phyloP scores from a whole-genome alignment of 2,888 invertebrate species.

The Spodoptera exigua region DNA sequence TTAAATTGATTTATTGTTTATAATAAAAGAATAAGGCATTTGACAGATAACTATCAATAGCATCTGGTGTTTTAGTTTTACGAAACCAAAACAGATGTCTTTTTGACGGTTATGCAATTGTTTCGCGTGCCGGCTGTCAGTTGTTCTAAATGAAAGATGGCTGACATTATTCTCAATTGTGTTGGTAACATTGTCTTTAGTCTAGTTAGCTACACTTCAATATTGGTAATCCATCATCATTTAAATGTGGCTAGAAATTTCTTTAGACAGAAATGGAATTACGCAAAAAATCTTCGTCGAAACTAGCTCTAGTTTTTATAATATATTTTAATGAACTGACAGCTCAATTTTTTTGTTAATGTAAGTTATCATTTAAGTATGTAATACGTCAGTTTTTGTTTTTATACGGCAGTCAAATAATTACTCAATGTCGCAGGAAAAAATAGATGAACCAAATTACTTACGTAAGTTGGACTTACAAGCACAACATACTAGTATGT shows the following conservation, averaged over 20 bases:
- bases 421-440: constrained; percentile 35
- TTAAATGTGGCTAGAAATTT: constrained; percentile 1
- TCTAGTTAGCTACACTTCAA: constrained; percentile 13
- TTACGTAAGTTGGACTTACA: constrained; percentile 1
- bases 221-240: constrained; percentile 20
- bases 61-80: constrained; percentile 51
- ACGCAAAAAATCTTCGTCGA: neutral
- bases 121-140: constrained; percentile 45
- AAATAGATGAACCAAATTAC: constrained; percentile 1
- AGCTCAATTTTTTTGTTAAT: constrained; percentile 13
- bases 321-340: constrained; percentile 2
- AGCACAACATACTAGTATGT: constrained; percentile 6
- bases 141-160: constrained; percentile 37
- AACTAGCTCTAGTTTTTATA: neutral
- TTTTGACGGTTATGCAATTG: constrained; percentile 51
- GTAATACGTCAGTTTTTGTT: constrained; percentile 17
- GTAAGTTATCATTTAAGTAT: constrained; percentile 8
- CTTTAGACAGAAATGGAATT: constrained; percentile 2
- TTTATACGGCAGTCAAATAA: constrained; percentile 20
- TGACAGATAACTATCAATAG: constrained; percentile 55
- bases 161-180: constrained; percentile 25
- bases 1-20: constrained; percentile 60
- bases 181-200: constrained; percentile 10
- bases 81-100: constrained; percentile 53
- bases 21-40: constrained; percentile 55